A percentile compares a stretch with the other conserved stretches of the same genome.
Evolutionary conservation across 2,113 vertebrate species (phyloP).

Genomic region (Axis porcinus): DNA sequence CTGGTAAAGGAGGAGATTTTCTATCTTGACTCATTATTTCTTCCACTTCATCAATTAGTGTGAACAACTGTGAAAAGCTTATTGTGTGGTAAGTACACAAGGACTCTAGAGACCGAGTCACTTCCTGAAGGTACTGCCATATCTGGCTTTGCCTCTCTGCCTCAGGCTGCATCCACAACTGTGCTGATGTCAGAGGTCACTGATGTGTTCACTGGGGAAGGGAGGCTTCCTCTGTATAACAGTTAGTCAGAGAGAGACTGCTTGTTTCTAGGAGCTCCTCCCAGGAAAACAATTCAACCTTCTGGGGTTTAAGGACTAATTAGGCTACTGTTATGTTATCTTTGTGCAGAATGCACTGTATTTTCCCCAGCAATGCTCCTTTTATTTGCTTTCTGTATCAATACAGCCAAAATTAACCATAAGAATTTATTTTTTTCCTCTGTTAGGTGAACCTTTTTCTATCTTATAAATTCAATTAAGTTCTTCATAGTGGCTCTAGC

Average conservation of each 20-base stretch:
- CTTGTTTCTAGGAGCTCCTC: conserved; percentile 62
- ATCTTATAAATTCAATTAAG: not conserved
- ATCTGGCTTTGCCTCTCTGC: not conserved
- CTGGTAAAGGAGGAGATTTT: not conserved
- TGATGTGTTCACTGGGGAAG: conserved; percentile 29
- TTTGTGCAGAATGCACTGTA: conserved; percentile 42
- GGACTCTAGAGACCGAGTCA: not conserved
- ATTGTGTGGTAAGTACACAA: not conserved
- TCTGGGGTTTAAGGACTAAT: conserved; percentile 74
- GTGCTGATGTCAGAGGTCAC: not conserved
- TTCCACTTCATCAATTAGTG: conserved; percentile 24
- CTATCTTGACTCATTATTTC: not conserved
- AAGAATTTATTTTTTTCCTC: not conserved
- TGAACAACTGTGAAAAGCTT: not conserved
- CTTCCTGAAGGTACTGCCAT: not conserved
- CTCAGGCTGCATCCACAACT: not conserved
- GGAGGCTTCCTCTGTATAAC: conserved; percentile 50
- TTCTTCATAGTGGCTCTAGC: not conserved
- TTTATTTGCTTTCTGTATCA: conserved; percentile 45
- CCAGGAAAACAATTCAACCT: conserved; percentile 50
- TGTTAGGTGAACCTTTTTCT: not conserved
- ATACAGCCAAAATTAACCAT: not conserved
- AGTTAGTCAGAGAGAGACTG: conserved; percentile 50
- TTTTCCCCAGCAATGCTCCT: conserved; percentile 1
- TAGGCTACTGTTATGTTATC: conserved; percentile 67